Evolutionary conservation across 2,113 vertebrate species (phyloP), one percentile per base, ranked within the genome.

Genomic region (Hydrochoerus hydrochaeris): DNA sequence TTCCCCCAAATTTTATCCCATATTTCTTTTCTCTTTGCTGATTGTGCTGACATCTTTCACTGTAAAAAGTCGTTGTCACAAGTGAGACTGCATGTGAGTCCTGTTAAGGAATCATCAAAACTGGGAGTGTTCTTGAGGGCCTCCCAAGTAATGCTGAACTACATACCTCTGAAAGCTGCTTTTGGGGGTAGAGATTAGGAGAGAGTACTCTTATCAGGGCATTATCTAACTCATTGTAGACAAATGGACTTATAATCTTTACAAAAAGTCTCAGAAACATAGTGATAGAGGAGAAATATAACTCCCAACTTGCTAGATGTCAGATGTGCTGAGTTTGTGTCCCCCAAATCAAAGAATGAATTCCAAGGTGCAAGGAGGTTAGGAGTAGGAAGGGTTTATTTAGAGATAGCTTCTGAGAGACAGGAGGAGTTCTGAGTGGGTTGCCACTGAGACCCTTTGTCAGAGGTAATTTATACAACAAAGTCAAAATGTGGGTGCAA

Each of bases 211-310:
- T 26, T 11, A 57, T 38, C 65, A 60, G 7, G 32, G 77, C 35
- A 46, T 90, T 67, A 35, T 49, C 67, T 77, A 85, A 94, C 14
- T 49, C 38, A 65, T 13, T 28, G 35, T 78, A 19, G 8, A 52
- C 73, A 30, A 93, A 49, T 38, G 11, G 81, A 63, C 41, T 20
- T 69, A 58, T n/a, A 16, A 69, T 77, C 89, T 95, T 57, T 60
- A 71, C 49, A 81, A 88, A 95, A 91, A 75, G 54, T 60, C 35
- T 81, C 73, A 78, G 85, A 94, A 93, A 88, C 49, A 32, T 77
- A 77, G 41, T 52, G 60, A 69, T 20, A 24, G 32, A 69, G 46
- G 16, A 26, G 41, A 46, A 14, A 49, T 73, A 77, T 44, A 28
- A 77, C 26, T 13, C 41, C 22, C 41, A 44, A 13, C 22, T 19